A percentile compares a stretch with the other conserved stretches of the same genome.
Conservation (phyloP, 2,888 invertebrate species). For the Strigamia crassipes region DNA sequence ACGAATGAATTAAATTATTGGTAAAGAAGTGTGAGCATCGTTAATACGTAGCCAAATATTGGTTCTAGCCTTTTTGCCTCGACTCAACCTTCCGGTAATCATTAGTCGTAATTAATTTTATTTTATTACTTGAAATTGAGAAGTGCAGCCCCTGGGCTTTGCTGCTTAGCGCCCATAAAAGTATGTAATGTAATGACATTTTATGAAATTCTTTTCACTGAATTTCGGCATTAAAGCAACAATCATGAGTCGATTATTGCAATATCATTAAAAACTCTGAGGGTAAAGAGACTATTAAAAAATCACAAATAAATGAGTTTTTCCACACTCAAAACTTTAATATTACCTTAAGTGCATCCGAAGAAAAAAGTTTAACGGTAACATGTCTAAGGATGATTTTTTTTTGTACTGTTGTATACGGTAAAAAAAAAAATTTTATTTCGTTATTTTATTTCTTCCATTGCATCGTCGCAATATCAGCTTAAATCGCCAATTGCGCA, state of each 20-base stretch:
- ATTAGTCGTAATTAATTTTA: not conserved
- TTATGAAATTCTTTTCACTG: not conserved
- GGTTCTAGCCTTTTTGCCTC: not conserved
- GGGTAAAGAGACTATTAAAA: no score
- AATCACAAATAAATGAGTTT: no score
- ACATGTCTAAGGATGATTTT: no score
- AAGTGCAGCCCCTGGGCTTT: not conserved
- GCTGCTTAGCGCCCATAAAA: not conserved
- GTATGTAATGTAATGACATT: not conserved
- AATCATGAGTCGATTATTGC: not conserved
- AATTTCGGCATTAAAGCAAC: no score
- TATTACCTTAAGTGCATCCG: no score
- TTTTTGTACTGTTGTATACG: no score
- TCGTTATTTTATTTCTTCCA: no score
- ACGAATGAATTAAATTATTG: not conserved
- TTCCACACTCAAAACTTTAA: no score
- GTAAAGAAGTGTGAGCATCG: not conserved
- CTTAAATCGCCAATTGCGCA: not conserved
- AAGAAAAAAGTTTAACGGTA: no score
- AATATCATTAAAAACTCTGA: no score
- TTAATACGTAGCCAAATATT: not conserved
- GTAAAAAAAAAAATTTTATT: no score
- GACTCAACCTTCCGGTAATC: not conserved
- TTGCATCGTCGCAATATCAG: not conserved
- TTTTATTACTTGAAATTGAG: not conserved